Percentiles rank a stretch among this genome's conserved stretches.
Evolutionary conservation across 1,140 invertebrate species (phyloP).

Genomic region (Drosophila navojoa): DNA sequence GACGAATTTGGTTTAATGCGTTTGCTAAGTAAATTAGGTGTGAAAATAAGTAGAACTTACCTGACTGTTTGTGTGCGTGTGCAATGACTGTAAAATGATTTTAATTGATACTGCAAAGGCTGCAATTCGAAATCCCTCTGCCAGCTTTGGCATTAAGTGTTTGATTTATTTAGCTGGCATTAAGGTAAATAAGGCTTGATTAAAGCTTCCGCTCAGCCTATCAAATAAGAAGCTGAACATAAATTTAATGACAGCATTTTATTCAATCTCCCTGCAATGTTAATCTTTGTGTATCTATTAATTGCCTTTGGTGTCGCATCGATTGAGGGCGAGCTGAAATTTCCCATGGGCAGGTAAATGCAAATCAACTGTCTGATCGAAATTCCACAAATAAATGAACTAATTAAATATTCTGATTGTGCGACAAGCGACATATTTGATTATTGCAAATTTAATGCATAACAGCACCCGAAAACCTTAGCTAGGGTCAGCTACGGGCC

Average conservation of each 20-base stretch:
- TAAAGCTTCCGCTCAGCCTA: background rate
- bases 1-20: constrained; percentile 17
- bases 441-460: constrained; percentile 70
- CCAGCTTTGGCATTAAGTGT: background rate
- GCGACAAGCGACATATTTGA: constrained; percentile 49
- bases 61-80: background rate
- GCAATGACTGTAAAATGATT: constrained; percentile 10
- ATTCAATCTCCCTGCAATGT: background rate
- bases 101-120: constrained; percentile 9
- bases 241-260: background rate
- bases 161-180: background rate
- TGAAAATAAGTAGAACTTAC: constrained; percentile 25
- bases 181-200: background rate
- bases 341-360: constrained; percentile 22
- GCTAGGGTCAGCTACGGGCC: constrained; percentile 29
- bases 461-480: constrained; percentile 33
- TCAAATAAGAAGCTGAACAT: no score
- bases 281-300: constrained; percentile 19
- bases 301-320: constrained; percentile 15
- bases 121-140: background rate
- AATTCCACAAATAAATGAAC: constrained; percentile 62
- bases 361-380: constrained; percentile 27
- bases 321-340: constrained; percentile 17
- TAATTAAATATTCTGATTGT: constrained; percentile 74
- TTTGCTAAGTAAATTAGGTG: constrained; percentile 26